Conservation (phyloP, 2,888 invertebrate genomes). For the Pammene fasciana region DNA sequence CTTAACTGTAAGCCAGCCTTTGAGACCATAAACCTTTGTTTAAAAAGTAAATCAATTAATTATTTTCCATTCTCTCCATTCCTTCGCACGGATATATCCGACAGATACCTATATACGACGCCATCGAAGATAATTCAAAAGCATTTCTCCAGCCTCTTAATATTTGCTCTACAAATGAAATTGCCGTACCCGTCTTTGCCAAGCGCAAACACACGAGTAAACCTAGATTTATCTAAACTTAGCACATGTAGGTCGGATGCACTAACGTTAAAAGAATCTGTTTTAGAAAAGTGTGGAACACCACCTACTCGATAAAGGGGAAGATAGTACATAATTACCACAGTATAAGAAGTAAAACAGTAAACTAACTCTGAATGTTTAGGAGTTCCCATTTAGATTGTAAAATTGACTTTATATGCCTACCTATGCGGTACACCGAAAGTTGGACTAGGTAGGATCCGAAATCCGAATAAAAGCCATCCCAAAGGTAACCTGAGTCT, state of each 20-base stretch:
- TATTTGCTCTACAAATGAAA: slow-evolving; percentile 24
- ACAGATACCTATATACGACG: background rate
- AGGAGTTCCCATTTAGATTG: background rate
- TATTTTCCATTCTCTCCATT: background rate
- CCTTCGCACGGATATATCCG: background rate
- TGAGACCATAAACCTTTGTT: too few relatives aligned
- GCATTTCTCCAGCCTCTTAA: background rate
- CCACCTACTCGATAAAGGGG: slow-evolving; percentile 11
- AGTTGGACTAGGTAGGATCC: too few relatives aligned
- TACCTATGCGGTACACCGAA: too few relatives aligned
- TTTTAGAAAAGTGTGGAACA: slow-evolving; percentile 6
- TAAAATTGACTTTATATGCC: too few relatives aligned
- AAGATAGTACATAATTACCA: slow-evolving; percentile 16
- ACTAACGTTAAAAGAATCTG: slow-evolving; percentile 14
- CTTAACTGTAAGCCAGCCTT: too few relatives aligned
- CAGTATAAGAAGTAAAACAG: background rate
- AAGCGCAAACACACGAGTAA: background rate
- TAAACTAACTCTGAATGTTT: background rate
- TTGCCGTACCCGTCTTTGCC: background rate
- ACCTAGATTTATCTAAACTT: background rate
- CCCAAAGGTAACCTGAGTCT: too few relatives aligned
- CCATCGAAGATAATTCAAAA: background rate
- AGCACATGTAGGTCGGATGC: slow-evolving; percentile 14
- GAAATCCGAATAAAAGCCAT: too few relatives aligned
- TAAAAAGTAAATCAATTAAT: background rate